A percentile compares a stretch with the other conserved stretches of the same genome.
Evolutionary conservation across 2,113 vertebrate species (phyloP).

Genomic region (Brachirus orientalis): DNA sequence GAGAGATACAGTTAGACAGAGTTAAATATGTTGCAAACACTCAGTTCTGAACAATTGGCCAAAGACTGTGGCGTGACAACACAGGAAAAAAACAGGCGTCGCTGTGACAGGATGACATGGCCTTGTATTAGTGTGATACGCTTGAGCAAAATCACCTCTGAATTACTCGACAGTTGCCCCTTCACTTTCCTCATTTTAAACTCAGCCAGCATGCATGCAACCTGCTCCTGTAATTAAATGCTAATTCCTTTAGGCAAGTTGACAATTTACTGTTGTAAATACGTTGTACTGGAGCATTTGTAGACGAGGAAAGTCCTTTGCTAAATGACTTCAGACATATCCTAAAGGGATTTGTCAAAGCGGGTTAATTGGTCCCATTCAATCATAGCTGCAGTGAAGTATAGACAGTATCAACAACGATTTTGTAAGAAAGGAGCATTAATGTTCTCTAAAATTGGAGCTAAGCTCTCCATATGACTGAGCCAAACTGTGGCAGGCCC

Average conservation of each 20-base stretch:
- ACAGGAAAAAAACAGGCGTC: slow-evolving; percentile 1
- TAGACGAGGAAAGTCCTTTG: slow-evolving; percentile 22
- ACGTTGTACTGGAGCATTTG: slow-evolving; percentile 31
- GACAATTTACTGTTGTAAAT: slow-evolving; percentile 50
- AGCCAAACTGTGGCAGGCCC: too few relatives aligned
- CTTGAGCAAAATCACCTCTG: slow-evolving; percentile 18
- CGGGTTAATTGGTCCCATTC: slow-evolving; percentile 47
- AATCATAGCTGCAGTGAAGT: slow-evolving; percentile 26
- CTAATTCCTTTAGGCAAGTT: slow-evolving; percentile 50
- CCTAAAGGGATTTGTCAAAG: slow-evolving; percentile 39
- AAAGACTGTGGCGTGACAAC: slow-evolving; percentile 11
- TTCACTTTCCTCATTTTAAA: slow-evolving; percentile 11
- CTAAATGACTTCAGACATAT: slow-evolving; percentile 38
- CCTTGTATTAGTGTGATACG: neutral
- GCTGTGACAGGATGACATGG: slow-evolving; percentile 17
- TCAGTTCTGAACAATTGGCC: slow-evolving; percentile 9
- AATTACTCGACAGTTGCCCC: neutral
- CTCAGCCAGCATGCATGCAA: slow-evolving; percentile 18
- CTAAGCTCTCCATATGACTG: neutral
- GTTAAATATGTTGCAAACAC: neutral
- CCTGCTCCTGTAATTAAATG: slow-evolving; percentile 56
- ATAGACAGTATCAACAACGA: slow-evolving; percentile 16
- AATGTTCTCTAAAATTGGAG: slow-evolving; percentile 11
- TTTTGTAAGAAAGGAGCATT: slow-evolving; percentile 10
- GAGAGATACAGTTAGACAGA: neutral